Evolutionary conservation across 1,140 invertebrate genomes (phyloP), one percentile per base, ranked within the genome.

Genomic region (Portunus trituberculatus): DNA sequence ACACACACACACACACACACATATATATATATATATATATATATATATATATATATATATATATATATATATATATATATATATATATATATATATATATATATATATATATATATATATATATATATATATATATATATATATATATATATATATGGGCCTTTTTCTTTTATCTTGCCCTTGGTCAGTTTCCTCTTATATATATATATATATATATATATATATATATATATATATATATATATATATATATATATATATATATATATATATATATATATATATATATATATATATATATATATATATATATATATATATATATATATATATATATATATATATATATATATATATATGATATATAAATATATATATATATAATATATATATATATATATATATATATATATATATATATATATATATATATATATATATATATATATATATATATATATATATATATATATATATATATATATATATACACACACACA

Each of bases 401-500:
- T n/a, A 29, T 29, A 29, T 16, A 88, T 29, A 88, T 16, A 88
- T 29, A 28, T n/a, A 32, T 88, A 88, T 32, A 88, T 88, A 88
- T 88, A 88, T 29, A 28, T 29, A 88, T 32, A 88, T 29, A 29
- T 39, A 89, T 89, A 89, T 89, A 89, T 39, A 89, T 39, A 89
- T 46, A 46, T 89, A 89, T 89, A 89, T 89, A 89, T 89, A 89
- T 89, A 89, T 89, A 89, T 89, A 89, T 89, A 89, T 89, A 89
- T 89, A 89, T 89, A 89, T 89, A 89, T 89, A 89, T 89, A 89
- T 89, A 89, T 89, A 89, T 89, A 89, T 89, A 89, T 89, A 89
- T 89, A 89, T 89, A 89, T 89, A 25, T 16, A 32, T 39, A 31
- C 25, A 89, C 6, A 39, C 6, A 39, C 6, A 39, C 6, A 39